Evolutionary conservation across 2,797 vertebrate species (phyloP), one percentile per base, ranked within the genome.

Genomic region (Oreochromis mossambicus): DNA sequence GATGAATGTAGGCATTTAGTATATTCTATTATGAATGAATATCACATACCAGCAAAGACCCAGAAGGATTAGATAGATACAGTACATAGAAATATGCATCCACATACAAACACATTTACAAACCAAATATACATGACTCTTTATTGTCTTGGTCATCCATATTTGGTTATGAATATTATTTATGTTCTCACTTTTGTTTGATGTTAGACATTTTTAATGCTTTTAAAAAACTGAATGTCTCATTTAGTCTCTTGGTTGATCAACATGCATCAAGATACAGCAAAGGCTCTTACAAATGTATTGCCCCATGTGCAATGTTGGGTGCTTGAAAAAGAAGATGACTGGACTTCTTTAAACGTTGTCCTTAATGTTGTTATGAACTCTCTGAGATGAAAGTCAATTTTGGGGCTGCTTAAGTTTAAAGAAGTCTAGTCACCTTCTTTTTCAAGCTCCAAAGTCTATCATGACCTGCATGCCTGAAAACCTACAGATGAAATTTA

Each of bases 121-220:
- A 61, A 61, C 29, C 29, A 61, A 34, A 34, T 19, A 56, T 56
- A 12, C 17, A 61, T n/a, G 12, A 85, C 38, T 89, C 24, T 87
- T 78, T 83, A 68, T 73, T 82, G 54, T 66, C 34, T 61, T 43
- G 24, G 82, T 89, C 78, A 89, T 93, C 84, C 90, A 92, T 90
- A 91, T 87, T 91, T 58, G 91, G 17, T 61, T 61, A 61, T 61
- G 56, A 61, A 61, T 19, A 61, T 61, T 61, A 34, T 34, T 61
- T 34, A 61, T 61, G 56, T 61, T 61, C 88, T 87, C 55, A 61
- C 26, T 86, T 86, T 86, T 78, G 80, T 85, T 91, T 88, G 86
- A 94, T 88, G 86, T 93, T 83, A 91, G 90, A 90, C 86, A 91
- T 92, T 87, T 83, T 91, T 88, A 81, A 80, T 63, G 32, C 3